A percentile compares a stretch with the other conserved stretches of the same genome.
These are phyloP conservation scores for Daktulosphaira vitifoliae DNA, from an alignment of 1,140 invertebrate species.

Conservation along the genomic window DNA sequence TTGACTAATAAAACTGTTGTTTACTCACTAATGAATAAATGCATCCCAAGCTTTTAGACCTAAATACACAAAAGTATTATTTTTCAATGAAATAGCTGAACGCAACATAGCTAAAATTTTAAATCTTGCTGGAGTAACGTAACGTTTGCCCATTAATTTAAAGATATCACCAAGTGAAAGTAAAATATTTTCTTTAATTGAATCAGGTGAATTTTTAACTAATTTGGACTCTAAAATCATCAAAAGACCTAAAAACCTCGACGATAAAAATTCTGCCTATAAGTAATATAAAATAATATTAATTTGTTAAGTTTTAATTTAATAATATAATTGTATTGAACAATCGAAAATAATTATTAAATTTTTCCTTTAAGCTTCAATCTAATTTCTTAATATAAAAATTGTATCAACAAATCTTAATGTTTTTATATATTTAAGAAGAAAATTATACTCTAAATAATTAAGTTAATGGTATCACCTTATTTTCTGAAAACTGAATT, in stretches of 20 bases:
- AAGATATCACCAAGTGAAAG: constrained; percentile 36
- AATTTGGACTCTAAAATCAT: constrained; percentile 35
- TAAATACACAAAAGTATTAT: constrained; percentile 28
- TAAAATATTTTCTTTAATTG: constrained; percentile 35
- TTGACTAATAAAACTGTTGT: no score
- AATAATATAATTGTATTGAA: neutral
- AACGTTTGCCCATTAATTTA: constrained; percentile 35
- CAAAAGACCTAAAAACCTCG: constrained; percentile 36
- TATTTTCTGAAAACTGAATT: no score
- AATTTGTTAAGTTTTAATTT: neutral
- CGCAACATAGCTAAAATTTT: constrained; percentile 38
- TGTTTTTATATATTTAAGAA: no score
- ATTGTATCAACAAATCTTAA: no score
- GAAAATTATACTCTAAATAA: no score
- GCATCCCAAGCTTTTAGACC: constrained; percentile 36
- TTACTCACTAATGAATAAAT: constrained; percentile 37
- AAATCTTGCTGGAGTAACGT: constrained; percentile 37
- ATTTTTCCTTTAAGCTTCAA: neutral
- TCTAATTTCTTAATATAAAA: no score
- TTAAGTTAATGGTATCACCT: no score
- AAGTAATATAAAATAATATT: constrained; percentile 22
- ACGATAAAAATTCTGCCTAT: constrained; percentile 34
- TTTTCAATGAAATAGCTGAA: constrained; percentile 35
- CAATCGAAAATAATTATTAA: neutral
- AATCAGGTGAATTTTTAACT: constrained; percentile 32